Evolutionary conservation across 2,113 vertebrate species (phyloP), one percentile per base, ranked within the genome.

Genomic region (Myrmophylax atrothorax): DNA sequence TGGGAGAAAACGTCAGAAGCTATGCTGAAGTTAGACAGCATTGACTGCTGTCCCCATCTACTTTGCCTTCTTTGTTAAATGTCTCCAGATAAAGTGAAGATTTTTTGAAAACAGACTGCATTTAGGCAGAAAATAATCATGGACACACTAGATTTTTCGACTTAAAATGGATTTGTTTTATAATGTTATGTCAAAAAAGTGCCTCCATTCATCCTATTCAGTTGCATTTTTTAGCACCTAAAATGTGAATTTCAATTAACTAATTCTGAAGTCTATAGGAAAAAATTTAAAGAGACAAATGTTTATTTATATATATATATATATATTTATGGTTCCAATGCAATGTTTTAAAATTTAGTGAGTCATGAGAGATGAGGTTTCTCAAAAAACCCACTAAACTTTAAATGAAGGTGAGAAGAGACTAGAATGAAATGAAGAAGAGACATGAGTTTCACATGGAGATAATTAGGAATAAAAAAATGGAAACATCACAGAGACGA

Each of bases 211-310:
- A 35, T 87, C 46, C 47, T 60, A 75, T 25, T 18, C 62, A 80
- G 8, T 22, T 91, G 29, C 47, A 38, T 11, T 22, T 42, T 59
- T 64, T 42, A 83, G 7, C 16, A 63, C 9, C 7, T n/a, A 63
- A 81, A 89, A 31, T 24, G 42, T 35, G 18, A 88, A 66, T 93
- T 87, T 77, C 18, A 82, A 62, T 78, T 87, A 11, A 66, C 86
- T 94, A 92, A 25, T 86, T 94, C 80, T 87, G 20, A 92, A 83
- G 25, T 82, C n/a, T 52, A 18, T 22, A 74, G 42, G 50, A 87
- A 67, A n/a, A 79, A 78, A 89, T 80, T 73, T 83, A 75, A 6
- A 44, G 26, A 86, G 20, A 49, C 3, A 52, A 77, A 68, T 59
- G 3, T n/a, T 69, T 14, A 60, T 37, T 11, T 17, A 60, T 12